A percentile compares a stretch with the other conserved stretches of the same genome.
Evolutionary conservation across 2,888 invertebrate species (phyloP).

Genomic region (Eretmocerus hayati): DNA sequence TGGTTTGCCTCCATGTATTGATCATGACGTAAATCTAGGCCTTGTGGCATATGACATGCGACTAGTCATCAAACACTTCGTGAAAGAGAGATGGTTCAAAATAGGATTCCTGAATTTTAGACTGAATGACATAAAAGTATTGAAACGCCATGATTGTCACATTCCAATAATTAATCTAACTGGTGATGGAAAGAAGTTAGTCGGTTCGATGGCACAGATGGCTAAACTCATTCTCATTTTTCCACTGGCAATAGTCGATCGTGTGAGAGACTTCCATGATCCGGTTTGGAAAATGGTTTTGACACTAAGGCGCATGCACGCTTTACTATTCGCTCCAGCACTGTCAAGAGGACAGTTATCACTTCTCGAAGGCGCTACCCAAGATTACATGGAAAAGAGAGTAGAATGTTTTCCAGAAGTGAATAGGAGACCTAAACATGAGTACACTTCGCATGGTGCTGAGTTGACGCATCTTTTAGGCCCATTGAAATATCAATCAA

Average conservation of each 20-base stretch:
- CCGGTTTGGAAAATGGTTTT: slow-evolving; percentile 15
- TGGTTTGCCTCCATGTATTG: slow-evolving; percentile 5
- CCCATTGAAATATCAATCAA: slow-evolving; percentile 22
- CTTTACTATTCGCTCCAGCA: slow-evolving; percentile 6
- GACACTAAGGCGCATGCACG: slow-evolving; percentile 1
- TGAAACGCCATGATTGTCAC: neutral
- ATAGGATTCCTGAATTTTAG: neutral
- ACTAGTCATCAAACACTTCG: slow-evolving; percentile 1
- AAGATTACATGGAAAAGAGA: slow-evolving; percentile 2
- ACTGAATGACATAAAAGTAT: neutral
- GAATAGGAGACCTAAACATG: slow-evolving; percentile 21
- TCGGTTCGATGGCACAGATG: slow-evolving; percentile 9
- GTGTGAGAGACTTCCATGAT: slow-evolving; percentile 5
- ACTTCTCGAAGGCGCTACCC: neutral
- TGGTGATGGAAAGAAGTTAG: neutral
- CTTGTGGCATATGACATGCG: neutral
- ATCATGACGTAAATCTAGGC: slow-evolving; percentile 4
- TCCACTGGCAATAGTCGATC: slow-evolving; percentile 4
- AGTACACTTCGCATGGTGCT: slow-evolving; percentile 23
- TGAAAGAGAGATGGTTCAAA: slow-evolving; percentile 3
- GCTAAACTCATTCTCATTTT: slow-evolving; percentile 5
- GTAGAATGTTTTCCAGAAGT: slow-evolving; percentile 1
- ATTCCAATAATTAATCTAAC: neutral
- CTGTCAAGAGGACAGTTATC: slow-evolving; percentile 6
- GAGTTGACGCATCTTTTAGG: slow-evolving; percentile 18